Percentiles rank a stretch among this genome's conserved stretches.
Conservation (phyloP, 2,113 vertebrate species). For the Chrysemys picta region DNA sequence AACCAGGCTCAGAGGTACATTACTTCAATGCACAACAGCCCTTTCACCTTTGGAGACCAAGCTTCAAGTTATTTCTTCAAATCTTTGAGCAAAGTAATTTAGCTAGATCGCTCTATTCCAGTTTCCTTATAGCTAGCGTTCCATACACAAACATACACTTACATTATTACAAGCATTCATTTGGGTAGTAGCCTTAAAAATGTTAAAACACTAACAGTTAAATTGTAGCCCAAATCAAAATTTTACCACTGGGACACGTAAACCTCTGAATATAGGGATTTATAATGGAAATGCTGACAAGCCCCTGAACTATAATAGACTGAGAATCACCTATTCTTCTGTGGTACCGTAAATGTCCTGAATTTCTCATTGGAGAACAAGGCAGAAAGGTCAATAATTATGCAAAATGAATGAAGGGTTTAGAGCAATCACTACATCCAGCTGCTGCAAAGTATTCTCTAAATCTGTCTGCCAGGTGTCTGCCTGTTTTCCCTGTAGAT, state of each 20-base stretch:
- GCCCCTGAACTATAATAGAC: neutral
- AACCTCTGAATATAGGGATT: neutral
- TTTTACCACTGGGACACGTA: neutral
- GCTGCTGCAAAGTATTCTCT: conserved; percentile 63
- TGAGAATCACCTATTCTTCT: conserved; percentile 51
- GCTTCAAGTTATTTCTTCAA: neutral
- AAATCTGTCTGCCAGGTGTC: conserved; percentile 50
- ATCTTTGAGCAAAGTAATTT: neutral
- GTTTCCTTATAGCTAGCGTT: neutral
- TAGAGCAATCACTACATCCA: conserved; percentile 56
- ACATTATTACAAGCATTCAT: neutral
- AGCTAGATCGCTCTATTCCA: neutral
- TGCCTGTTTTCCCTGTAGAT: conserved; percentile 18
- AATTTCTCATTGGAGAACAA: conserved; percentile 56
- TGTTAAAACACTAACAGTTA: neutral
- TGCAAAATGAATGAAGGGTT: conserved; percentile 73
- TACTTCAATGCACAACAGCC: neutral
- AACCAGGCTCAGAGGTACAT: neutral
- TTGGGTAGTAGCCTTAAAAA: neutral
- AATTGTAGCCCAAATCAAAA: neutral
- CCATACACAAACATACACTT: neutral
- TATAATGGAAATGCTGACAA: conserved; percentile 40
- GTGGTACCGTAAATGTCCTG: conserved; percentile 32
- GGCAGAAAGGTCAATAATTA: conserved; percentile 75
- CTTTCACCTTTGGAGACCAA: neutral